These are phyloP conservation scores for Automeris io DNA, from an alignment of 2,888 invertebrate species.

Conservation along the genomic window DNA sequence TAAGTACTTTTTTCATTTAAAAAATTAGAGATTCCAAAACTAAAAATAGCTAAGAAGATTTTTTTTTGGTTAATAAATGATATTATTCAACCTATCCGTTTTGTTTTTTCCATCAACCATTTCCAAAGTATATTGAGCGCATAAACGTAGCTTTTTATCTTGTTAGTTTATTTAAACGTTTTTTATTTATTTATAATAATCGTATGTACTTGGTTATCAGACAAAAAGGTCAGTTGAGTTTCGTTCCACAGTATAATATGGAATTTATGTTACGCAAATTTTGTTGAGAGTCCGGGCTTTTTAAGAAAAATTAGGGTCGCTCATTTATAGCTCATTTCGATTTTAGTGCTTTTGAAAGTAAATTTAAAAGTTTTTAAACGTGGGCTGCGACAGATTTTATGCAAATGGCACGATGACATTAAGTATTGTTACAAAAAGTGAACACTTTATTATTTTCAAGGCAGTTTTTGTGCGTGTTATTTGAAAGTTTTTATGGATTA, in stretches of 20 bases:
- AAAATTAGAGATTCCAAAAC: too few species aligned
- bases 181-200: background rate
- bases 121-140: too few species aligned
- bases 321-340: slow-evolving; percentile 62
- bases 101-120: too few species aligned
- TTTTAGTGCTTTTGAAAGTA: slow-evolving; percentile 66
- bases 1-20: slow-evolving; percentile 3
- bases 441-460: slow-evolving; percentile 41
- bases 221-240: too few species aligned
- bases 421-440: slow-evolving; percentile 56
- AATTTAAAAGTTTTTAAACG: slow-evolving; percentile 57
- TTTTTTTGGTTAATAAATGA: too few species aligned
- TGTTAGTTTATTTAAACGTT: too few species aligned
- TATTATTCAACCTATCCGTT: too few species aligned
- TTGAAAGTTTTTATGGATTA: slow-evolving; percentile 11
- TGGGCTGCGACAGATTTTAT: slow-evolving; percentile 58
- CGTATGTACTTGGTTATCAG: background rate
- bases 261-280: slow-evolving; percentile 5
- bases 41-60: too few species aligned
- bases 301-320: slow-evolving; percentile 39
- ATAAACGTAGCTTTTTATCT: too few species aligned
- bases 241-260: too few species aligned
- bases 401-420: slow-evolving; percentile 61
- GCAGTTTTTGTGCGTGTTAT: slow-evolving; percentile 14
- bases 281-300: slow-evolving; percentile 5